phyloP scores from a whole-genome alignment of 2,113 vertebrate genomes.

The Salvelinus alpinus region DNA sequence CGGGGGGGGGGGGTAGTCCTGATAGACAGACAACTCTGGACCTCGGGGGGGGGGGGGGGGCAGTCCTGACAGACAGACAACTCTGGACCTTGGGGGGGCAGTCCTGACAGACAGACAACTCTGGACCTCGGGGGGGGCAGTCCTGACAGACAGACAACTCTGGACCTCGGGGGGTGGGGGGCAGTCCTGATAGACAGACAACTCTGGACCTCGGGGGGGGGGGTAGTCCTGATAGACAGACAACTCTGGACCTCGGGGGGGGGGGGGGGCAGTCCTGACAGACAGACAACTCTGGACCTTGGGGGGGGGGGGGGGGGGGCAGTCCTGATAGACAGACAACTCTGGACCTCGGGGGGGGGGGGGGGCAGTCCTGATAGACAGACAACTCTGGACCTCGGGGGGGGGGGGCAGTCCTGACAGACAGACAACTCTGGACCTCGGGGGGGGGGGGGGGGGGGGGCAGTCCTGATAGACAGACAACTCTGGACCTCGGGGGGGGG shows the following conservation, averaged over 20 bases:
- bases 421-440: background rate
- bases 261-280: too few relatives aligned
- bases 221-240: background rate
- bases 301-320: too few relatives aligned
- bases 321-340: background rate
- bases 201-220: too few relatives aligned
- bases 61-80: background rate
- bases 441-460: too few relatives aligned
- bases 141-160: background rate
- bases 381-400: background rate
- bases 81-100: background rate
- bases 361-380: background rate
- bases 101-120: too few relatives aligned
- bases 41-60: too few relatives aligned
- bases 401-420: background rate
- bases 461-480: background rate
- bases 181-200: background rate
- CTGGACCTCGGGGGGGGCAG: too few relatives aligned
- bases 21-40: background rate
- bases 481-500: too few relatives aligned
- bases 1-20: too few relatives aligned
- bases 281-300: background rate
- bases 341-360: too few relatives aligned
- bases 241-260: background rate
- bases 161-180: too few relatives aligned